Base-by-base conservation (phyloP, 35 echinoderm and acorn worm genomes). In the Hemicentrotus pulcherrimus region DNA sequence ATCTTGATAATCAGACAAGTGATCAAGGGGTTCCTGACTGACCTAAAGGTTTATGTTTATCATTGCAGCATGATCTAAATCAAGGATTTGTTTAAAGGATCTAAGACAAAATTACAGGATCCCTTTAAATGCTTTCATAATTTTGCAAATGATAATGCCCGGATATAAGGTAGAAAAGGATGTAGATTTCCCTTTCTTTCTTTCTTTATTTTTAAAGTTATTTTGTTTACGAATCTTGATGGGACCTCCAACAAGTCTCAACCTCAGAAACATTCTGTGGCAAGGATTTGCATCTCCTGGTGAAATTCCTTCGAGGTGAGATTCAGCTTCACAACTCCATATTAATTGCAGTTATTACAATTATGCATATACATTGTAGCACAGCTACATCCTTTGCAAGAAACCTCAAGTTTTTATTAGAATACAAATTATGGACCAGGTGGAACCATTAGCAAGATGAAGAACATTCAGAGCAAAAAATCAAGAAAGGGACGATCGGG, bases 211-310 rank as follows among this genome's bases (percentile, higher is more conserved):
- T 30, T 55, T 33, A 32, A 61, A 98, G 97, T 89, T 98, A 15
- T 95, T 95, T 95, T 96, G 95, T 91, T 85, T 99, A 86, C 92
- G 95, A 48, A 95, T 97, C 78, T 78, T 99, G 65, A 97, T 99
- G 86, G 98, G 98, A 92, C 98, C 98, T 32, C 98, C 98, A 92
- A 96, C 96, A 28, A 99, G 98, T 61, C 96, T 99, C 24, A 99
- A 99, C 95, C 95, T 99, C 24, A 92, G 98, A 28, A 99, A 99
- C 88, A 94, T 99, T 48, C 52, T 97, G 0, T 99, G 98, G 98
- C 98, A 99, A 96, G 98, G 98, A 14, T 99, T 99, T 96, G 97
- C 95, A 88, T 86, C 95, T 24, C 97, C 98, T 61, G 86, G 91
- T 18, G 98, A 99, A 95, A 97, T 99, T 30, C 95, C 98, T 28